Base-by-base conservation (phyloP, 2,797 vertebrate species). In the Falco columbarius region DNA sequence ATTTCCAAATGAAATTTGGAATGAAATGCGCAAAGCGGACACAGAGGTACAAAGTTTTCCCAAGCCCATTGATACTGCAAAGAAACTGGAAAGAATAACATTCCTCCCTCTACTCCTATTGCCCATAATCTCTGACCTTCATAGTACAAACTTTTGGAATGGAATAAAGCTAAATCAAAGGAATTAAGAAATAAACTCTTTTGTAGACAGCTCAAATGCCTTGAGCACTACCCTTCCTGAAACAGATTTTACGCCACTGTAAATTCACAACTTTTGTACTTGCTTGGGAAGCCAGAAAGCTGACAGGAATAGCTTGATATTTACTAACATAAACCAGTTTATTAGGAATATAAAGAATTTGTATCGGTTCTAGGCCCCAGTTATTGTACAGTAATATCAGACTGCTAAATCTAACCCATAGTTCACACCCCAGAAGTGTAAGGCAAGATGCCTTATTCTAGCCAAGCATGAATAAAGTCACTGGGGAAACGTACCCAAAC, bases 21-120 rank as follows among this genome's bases (percentile, higher is more conserved):
- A 58, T 51, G 22, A 81, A 73, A 40, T 3, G 0, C 22, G 38
- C 1, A 2, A 59, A 70, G 14, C 0, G 0, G 13, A 23, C 6
- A 3, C 18, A 44, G 38, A 83, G 5, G 23, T 29, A 30, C 7
- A 15, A 59, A 61, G 19, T 46, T 70, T 76, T 40, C 13, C 56
- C 40, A 67, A 23, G 46, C 9, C 12, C 4, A 21, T 3, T 36
- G 7, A 18, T 8, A 14, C 44, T 14, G 4, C 1, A 76, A 42
- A 82, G n/a, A 27, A 67, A 9, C 22, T 24, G 12, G n/a, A 40
- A 56, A 65, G 19, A 5, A 15, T 0, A 44, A 67, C 1, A 1
- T 34, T 40, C 23, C 56, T 55, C 20, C 12, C 32, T 3, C 32
- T 80, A 17, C 9, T 63, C 12, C 7, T 8, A 0, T 3, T 40